phyloP scores from a whole-genome alignment of 1,140 invertebrate species.

The Bombus superbus region DNA sequence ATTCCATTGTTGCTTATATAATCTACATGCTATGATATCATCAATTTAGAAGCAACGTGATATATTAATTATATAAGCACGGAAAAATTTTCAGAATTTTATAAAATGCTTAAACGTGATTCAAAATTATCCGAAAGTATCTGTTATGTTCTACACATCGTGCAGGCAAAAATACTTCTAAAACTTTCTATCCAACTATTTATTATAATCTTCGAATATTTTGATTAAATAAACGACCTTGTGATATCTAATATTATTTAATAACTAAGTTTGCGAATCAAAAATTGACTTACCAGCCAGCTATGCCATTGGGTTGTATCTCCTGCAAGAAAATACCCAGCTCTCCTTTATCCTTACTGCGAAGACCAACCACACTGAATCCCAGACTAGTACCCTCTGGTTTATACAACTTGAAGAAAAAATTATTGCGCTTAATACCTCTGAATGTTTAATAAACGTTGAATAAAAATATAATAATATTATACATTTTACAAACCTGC shows the following conservation, averaged over 20 bases:
- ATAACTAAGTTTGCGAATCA: neutral
- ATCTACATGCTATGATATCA: neutral
- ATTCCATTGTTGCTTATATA: neutral
- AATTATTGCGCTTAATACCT: neutral
- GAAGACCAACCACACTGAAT: conserved; percentile 90
- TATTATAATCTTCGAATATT: neutral
- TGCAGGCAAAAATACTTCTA: neutral
- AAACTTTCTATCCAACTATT: neutral
- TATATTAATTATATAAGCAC: conserved; percentile 8
- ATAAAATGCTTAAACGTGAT: neutral
- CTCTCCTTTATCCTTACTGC: conserved; percentile 88
- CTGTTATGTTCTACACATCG: neutral
- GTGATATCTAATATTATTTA: neutral
- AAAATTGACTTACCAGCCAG: conserved; percentile 85
- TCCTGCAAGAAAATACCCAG: conserved; percentile 91
- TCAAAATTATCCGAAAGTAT: neutral
- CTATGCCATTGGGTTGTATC: conserved; percentile 89
- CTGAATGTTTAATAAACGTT: neutral
- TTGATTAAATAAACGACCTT: neutral
- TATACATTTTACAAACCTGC: conserved; percentile 77
- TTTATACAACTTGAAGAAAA: conserved; percentile 85
- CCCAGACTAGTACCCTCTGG: conserved; percentile 89
- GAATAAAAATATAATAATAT: no score
- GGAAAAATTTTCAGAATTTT: neutral
- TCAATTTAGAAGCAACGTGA: neutral